These are phyloP conservation scores for Silurus lanzhouensis DNA, from an alignment of 2,797 vertebrate genomes.

Conservation along the genomic window DNA sequence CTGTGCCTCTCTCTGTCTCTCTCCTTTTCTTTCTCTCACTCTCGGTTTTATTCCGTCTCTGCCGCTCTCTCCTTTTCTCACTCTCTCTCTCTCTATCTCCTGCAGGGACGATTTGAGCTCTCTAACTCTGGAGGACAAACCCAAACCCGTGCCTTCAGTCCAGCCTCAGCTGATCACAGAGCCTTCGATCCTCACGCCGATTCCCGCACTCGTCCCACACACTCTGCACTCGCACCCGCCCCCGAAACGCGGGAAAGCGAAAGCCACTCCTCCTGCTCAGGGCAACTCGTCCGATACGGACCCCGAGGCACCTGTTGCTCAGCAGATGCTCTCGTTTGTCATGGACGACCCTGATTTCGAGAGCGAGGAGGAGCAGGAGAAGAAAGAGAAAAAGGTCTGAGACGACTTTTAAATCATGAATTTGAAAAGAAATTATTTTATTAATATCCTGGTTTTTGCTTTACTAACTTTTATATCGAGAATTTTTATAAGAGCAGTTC, in stretches of 20 bases:
- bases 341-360: slow-evolving; percentile 98
- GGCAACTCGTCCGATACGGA: slow-evolving; percentile 85
- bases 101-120: slow-evolving; percentile 74
- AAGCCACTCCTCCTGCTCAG: slow-evolving; percentile 58
- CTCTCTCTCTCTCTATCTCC: background rate
- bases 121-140: slow-evolving; percentile 62
- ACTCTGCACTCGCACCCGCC: background rate
- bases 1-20: too few species aligned
- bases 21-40: too few species aligned
- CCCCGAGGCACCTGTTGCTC: slow-evolving; percentile 82
- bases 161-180: slow-evolving; percentile 51
- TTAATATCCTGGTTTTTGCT: background rate
- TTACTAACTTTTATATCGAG: background rate
- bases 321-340: slow-evolving; percentile 94
- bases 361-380: slow-evolving; percentile 84
- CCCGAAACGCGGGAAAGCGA: slow-evolving; percentile 63
- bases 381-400: slow-evolving; percentile 72
- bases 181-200: slow-evolving; percentile 63
- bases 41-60: too few species aligned
- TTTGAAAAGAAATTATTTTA: background rate
- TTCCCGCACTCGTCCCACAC: slow-evolving; percentile 33
- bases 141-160: slow-evolving; percentile 57
- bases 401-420: background rate
- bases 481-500: background rate
- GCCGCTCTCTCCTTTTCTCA: too few species aligned